Percentiles rank a stretch among this genome's conserved stretches.
These are phyloP conservation scores for Numenius phaeopus DNA, from an alignment of 2,797 vertebrate genomes.

Conservation along the genomic window DNA sequence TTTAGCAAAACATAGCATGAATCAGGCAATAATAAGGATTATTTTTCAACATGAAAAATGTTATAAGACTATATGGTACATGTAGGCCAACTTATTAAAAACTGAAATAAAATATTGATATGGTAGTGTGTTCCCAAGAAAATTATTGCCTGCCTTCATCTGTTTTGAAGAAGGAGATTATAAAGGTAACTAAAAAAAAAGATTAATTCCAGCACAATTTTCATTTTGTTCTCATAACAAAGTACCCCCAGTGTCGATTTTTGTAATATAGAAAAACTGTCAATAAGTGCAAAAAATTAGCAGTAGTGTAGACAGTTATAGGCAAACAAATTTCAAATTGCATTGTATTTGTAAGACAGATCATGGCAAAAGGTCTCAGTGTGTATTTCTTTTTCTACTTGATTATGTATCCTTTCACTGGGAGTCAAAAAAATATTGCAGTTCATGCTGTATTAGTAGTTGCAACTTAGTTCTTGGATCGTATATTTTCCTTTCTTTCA, in stretches of 20 bases:
- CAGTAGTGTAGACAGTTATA: background rate
- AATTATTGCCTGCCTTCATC: background rate
- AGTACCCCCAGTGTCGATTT: rapidly evolving
- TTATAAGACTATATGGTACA: background rate
- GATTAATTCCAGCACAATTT: background rate
- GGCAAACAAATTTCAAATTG: background rate
- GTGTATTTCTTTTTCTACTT: background rate
- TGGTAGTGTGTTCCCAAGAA: background rate
- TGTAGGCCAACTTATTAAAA: background rate
- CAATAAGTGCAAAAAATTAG: background rate
- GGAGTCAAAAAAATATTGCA: background rate
- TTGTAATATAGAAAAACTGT: background rate
- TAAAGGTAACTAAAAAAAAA: background rate
- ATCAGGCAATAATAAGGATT: background rate
- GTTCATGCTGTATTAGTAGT: background rate
- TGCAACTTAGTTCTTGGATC: background rate
- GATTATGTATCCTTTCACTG: rapidly evolving
- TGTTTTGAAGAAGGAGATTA: background rate
- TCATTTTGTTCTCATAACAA: background rate
- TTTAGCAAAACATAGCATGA: background rate
- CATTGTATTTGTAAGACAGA: background rate
- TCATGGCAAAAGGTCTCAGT: background rate
- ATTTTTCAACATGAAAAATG: background rate
- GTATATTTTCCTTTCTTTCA: background rate
- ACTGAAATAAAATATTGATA: background rate